phyloP scores from a whole-genome alignment of 2,113 vertebrate genomes.

The Candoia aspera region DNA sequence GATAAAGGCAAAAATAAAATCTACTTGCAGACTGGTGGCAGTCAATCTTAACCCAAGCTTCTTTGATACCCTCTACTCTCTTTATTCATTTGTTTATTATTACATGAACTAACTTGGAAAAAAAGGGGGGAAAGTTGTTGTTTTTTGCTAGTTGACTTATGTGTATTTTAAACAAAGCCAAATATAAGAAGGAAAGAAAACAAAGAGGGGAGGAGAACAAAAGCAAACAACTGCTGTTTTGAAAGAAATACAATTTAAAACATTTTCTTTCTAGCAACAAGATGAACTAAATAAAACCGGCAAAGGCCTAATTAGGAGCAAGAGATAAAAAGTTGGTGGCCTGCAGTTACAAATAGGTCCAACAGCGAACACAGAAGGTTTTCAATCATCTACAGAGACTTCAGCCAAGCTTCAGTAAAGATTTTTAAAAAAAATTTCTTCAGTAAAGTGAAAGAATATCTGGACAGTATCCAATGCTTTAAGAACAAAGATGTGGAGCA shows the following conservation, averaged over 20 bases:
- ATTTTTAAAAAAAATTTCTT: neutral
- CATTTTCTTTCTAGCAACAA: neutral
- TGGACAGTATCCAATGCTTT: neutral
- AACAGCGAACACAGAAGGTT: neutral
- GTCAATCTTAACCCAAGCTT: neutral
- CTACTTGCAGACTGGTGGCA: neutral
- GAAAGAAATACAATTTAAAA: neutral
- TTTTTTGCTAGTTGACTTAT: neutral
- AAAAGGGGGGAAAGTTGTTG: neutral
- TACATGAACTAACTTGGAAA: neutral
- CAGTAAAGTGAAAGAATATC: neutral
- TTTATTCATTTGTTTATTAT: neutral
- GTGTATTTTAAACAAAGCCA: neutral
- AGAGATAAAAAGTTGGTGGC: neutral
- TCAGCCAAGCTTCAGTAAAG: neutral
- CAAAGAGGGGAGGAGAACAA: neutral
- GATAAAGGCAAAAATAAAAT: neutral
- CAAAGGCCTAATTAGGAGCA: neutral
- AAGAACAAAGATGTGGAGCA: neutral
- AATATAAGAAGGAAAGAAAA: neutral
- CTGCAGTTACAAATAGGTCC: neutral
- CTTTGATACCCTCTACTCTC: neutral
- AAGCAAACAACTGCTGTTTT: neutral
- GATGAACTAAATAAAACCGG: neutral
- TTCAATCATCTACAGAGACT: neutral